Conservation (phyloP, 2,113 vertebrate genomes). For the Sialia sialis region DNA sequence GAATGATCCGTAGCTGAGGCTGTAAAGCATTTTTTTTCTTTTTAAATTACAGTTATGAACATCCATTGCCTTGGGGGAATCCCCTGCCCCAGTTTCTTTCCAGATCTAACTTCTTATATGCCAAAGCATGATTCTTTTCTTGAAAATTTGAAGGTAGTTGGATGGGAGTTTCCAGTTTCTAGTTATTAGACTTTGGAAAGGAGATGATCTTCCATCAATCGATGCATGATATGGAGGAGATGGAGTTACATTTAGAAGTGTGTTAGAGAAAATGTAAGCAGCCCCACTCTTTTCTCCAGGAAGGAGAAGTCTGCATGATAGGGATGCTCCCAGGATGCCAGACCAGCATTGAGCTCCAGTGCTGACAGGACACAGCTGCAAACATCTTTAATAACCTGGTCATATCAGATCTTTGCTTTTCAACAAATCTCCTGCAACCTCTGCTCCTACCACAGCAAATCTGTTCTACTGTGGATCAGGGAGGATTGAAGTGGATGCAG, state of each 20-base stretch:
- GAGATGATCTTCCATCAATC: not conserved
- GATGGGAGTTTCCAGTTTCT: not conserved
- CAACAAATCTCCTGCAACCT: not conserved
- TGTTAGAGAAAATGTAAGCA: not conserved
- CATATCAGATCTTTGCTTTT: not conserved
- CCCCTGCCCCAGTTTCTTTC: slow-evolving; percentile 17
- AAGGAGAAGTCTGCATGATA: not conserved
- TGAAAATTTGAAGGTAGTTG: slow-evolving; percentile 17
- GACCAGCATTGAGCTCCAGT: not conserved
- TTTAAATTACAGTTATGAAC: slow-evolving; percentile 23
- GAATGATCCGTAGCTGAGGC: not conserved
- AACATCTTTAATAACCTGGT: not conserved
- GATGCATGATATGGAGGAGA: not conserved
- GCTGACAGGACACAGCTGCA: not conserved
- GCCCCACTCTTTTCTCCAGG: not conserved
- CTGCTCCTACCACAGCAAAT: not conserved
- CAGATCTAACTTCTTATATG: slow-evolving; percentile 6
- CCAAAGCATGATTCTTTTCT: slow-evolving; percentile 14
- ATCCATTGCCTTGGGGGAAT: not conserved
- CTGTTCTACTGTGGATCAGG: not conserved
- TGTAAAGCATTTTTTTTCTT: slow-evolving; percentile 12
- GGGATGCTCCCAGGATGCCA: not conserved
- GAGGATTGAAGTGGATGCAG: not conserved
- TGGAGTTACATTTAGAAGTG: not conserved
- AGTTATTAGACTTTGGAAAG: not conserved